Evolutionary conservation across 2,797 vertebrate genomes (phyloP).

Genomic region (Tamandua tetradactyla): DNA sequence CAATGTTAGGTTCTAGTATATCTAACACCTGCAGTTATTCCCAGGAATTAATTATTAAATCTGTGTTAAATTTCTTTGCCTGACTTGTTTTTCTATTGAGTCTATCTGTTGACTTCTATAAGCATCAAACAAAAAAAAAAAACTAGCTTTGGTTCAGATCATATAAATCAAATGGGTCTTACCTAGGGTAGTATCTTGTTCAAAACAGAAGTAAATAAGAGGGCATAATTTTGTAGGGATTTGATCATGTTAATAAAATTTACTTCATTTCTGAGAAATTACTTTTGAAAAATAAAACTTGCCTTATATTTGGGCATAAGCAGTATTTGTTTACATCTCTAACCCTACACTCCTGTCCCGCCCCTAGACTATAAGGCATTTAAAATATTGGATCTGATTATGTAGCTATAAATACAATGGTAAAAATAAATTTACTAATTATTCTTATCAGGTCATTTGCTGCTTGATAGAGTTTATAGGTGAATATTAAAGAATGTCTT

Average conservation of each 20-base stretch:
- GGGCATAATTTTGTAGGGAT: not conserved
- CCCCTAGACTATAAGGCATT: not conserved
- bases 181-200: not conserved
- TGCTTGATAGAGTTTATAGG: not conserved
- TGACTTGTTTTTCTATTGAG: not conserved
- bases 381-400: not conserved
- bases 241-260: not conserved
- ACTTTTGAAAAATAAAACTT: not conserved
- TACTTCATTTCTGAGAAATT: not conserved
- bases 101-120: not conserved
- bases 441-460: not conserved
- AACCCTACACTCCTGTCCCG: not conserved
- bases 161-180: constrained; percentile 15
- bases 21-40: not conserved
- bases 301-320: not conserved
- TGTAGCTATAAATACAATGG: not conserved
- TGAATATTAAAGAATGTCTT: constrained; percentile 20
- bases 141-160: not conserved
- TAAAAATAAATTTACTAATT: constrained; percentile 20
- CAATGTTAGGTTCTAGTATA: not conserved
- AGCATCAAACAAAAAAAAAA: not conserved
- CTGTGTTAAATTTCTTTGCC: not conserved
- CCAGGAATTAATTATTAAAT: not conserved
- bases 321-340: not conserved
- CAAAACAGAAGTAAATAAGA: constrained; percentile 40